Percentiles rank a stretch among this genome's conserved stretches.
Evolutionary conservation across 1,140 invertebrate species (phyloP).

Genomic region (Elysia chlorotica): DNA sequence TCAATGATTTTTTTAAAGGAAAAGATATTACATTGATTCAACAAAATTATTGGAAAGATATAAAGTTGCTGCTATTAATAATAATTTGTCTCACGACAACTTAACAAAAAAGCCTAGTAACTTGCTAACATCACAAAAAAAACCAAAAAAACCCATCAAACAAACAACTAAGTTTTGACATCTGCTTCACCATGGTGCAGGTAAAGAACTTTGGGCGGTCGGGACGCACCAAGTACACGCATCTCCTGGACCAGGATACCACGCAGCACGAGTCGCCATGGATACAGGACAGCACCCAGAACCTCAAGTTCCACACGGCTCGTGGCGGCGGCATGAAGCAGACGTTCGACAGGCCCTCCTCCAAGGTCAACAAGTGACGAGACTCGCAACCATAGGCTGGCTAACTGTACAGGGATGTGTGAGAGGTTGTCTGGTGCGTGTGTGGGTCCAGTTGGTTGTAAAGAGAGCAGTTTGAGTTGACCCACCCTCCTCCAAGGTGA

Average conservation of each 20-base stretch:
- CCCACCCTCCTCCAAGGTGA: background rate
- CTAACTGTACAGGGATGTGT: background rate
- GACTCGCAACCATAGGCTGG: too few relatives aligned
- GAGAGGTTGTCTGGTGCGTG: background rate
- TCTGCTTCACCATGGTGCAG: conserved; percentile 48
- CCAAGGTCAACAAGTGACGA: conserved; percentile 33
- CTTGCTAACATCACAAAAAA: background rate
- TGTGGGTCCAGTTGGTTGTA: too few relatives aligned
- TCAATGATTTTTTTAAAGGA: too few relatives aligned
- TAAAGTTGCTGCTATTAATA: background rate
- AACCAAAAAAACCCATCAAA: background rate
- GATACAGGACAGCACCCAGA: conserved; percentile 86
- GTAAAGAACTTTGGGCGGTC: conserved; percentile 99
- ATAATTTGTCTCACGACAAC: too few relatives aligned
- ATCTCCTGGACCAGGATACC: conserved; percentile 98
- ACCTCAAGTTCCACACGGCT: conserved; percentile 87
- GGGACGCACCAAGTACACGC: conserved; percentile 98
- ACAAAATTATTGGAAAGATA: background rate
- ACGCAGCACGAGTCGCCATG: conserved; percentile 97
- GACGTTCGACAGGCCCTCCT: conserved; percentile 81
- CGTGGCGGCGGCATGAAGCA: conserved; percentile 96
- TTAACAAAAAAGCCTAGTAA: too few relatives aligned
- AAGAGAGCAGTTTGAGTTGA: background rate
- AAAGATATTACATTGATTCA: background rate
- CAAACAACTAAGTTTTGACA: background rate